Conservation (phyloP, 2,797 vertebrate species). For the Pelodytes ibericus region DNA sequence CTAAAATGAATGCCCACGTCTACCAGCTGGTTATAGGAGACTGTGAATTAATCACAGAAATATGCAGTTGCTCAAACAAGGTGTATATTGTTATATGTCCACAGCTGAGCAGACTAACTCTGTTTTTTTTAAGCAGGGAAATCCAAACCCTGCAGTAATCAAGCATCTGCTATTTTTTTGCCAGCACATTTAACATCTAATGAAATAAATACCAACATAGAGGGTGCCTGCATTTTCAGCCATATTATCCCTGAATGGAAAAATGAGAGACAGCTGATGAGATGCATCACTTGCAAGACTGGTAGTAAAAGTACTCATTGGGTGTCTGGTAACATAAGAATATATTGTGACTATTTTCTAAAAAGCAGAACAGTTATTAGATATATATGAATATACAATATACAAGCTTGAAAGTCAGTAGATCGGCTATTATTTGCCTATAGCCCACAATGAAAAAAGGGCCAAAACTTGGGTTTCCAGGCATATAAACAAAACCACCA, state of each 20-base stretch:
- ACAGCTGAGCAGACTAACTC: conserved; percentile 34
- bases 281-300: neutral
- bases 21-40: conserved; percentile 35
- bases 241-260: conserved; percentile 33
- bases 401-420: too few relatives aligned
- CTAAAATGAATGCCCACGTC: conserved; percentile 43
- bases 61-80: conserved; percentile 47
- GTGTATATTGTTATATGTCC: conserved; percentile 49
- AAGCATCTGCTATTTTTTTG: conserved; percentile 55
- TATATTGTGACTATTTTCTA: too few relatives aligned
- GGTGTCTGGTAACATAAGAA: too few relatives aligned
- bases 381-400: too few relatives aligned
- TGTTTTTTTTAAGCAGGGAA: conserved; percentile 15
- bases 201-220: conserved; percentile 49
- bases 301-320: too few relatives aligned
- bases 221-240: conserved; percentile 40
- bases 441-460: too few relatives aligned
- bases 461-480: too few relatives aligned
- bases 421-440: too few relatives aligned
- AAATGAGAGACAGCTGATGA: neutral
- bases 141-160: conserved; percentile 47
- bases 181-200: conserved; percentile 54
- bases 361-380: too few relatives aligned
- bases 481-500: too few relatives aligned
- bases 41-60: conserved; percentile 43